phyloP scores from a whole-genome alignment of 1,140 invertebrate genomes.

The Tribolium madens region DNA sequence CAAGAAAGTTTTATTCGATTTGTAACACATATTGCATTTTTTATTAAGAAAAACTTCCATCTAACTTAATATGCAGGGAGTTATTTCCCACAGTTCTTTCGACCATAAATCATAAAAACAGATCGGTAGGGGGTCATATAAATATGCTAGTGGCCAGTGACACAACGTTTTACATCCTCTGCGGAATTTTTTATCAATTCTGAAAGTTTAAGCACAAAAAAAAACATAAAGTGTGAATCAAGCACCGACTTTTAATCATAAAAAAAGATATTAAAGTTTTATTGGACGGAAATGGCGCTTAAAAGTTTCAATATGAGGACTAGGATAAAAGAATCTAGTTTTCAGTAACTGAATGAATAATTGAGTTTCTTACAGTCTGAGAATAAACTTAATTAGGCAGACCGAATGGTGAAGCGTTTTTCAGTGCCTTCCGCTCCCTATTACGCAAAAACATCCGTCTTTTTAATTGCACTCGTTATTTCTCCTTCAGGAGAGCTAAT shows the following conservation, averaged over 20 bases:
- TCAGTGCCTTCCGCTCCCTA: neutral
- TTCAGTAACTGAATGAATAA: slow-evolving; percentile 15
- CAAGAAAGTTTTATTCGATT: neutral
- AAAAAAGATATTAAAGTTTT: neutral
- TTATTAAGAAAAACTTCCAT: neutral
- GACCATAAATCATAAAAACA: slow-evolving; percentile 22
- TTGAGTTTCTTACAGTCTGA: slow-evolving; percentile 13
- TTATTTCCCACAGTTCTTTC: neutral
- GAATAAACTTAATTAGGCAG: slow-evolving; percentile 24
- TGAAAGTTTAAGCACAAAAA: neutral
- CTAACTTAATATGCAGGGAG: slow-evolving; percentile 15
- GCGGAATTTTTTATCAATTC: neutral
- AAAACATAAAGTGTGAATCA: neutral
- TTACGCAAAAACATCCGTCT: slow-evolving; percentile 23
- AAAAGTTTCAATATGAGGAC: neutral
- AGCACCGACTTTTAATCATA: neutral
- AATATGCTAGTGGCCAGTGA: slow-evolving; percentile 1
- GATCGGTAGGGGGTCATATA: slow-evolving; percentile 17
- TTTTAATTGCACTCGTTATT: slow-evolving; percentile 35
- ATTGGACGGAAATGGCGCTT: neutral
- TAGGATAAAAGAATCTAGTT: slow-evolving; percentile 12
- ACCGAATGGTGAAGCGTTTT: slow-evolving; percentile 22
- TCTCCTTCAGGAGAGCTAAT: slow-evolving; percentile 6
- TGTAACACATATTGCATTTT: neutral
- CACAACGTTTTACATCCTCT: neutral